phyloP scores from a whole-genome alignment of 2,888 invertebrate species.

The Leptinotarsa haldemani region DNA sequence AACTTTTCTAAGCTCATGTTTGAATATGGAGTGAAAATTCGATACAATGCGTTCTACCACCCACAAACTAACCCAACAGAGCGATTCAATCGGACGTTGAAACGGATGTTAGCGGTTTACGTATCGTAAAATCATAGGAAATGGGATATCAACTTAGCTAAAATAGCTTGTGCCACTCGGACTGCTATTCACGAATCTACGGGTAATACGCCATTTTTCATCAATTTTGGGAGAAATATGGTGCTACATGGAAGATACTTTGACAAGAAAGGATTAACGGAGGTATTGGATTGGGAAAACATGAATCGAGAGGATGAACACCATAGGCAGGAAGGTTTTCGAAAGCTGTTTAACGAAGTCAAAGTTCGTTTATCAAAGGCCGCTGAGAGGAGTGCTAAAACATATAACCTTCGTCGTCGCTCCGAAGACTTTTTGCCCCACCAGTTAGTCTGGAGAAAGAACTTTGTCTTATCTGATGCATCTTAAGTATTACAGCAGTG shows the following conservation, averaged over 20 bases:
- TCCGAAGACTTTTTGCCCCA: slow-evolving; percentile 25
- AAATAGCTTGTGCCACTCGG: slow-evolving; percentile 28
- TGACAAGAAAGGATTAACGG: neutral
- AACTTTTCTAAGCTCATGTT: slow-evolving; percentile 23
- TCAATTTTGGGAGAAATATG: slow-evolving; percentile 31
- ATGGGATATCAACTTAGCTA: slow-evolving; percentile 31
- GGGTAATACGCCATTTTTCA: slow-evolving; percentile 17
- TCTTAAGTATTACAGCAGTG: slow-evolving; percentile 39
- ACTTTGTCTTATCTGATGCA: slow-evolving; percentile 45
- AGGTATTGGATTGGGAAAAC: neutral
- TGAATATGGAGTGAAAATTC: neutral
- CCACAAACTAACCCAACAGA: slow-evolving; percentile 30
- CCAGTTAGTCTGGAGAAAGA: slow-evolving; percentile 41
- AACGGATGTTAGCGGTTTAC: slow-evolving; percentile 17
- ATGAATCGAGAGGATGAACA: neutral
- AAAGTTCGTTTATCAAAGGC: slow-evolving; percentile 24
- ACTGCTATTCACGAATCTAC: slow-evolving; percentile 23
- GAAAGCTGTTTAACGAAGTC: neutral
- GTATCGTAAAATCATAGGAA: slow-evolving; percentile 32
- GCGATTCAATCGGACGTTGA: slow-evolving; percentile 20
- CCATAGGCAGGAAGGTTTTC: neutral
- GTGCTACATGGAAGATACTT: slow-evolving; percentile 7
- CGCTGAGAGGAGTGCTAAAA: slow-evolving; percentile 28
- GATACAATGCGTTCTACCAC: slow-evolving; percentile 29
- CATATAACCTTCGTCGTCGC: slow-evolving; percentile 36